Conservation (phyloP, 2,888 invertebrate species). For the Nymphalis polychloros region DNA sequence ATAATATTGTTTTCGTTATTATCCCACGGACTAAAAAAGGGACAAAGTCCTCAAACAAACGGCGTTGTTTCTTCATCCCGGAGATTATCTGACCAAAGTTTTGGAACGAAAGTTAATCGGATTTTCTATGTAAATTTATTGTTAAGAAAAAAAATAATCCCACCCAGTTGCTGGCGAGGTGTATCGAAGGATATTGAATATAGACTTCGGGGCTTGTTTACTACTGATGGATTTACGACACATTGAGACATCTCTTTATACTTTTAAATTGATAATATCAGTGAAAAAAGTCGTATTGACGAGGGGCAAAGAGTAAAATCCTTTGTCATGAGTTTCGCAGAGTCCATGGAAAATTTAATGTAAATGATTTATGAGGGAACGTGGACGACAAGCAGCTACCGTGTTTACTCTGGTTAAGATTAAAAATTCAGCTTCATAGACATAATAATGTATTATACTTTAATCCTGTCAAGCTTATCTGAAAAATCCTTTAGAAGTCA, state of each 20-base stretch:
- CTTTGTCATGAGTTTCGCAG: conserved; percentile 35
- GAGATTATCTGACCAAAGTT: conserved; percentile 56
- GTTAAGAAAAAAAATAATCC: conserved; percentile 59
- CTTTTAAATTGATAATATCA: conserved; percentile 40
- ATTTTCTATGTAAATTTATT: conserved; percentile 70
- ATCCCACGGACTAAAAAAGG: conserved; percentile 55
- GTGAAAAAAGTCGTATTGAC: conserved; percentile 34
- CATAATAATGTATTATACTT: conserved; percentile 37
- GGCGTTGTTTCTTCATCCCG: conserved; percentile 41
- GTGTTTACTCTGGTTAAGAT: conserved; percentile 42
- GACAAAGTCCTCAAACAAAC: conserved; percentile 50
- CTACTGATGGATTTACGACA: conserved; percentile 59
- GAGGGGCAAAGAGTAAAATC: conserved; percentile 38
- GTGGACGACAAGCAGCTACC: conserved; percentile 44
- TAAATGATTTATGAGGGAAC: conserved; percentile 47
- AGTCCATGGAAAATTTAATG: conserved; percentile 40
- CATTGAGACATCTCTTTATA: conserved; percentile 49
- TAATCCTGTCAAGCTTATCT: conserved; percentile 40
- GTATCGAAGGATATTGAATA: conserved; percentile 45
- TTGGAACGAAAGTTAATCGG: conserved; percentile 65
- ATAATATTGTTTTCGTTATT: conserved; percentile 51
- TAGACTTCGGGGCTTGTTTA: conserved; percentile 47
- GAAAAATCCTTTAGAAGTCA: conserved; percentile 34
- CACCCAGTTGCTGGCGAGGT: conserved; percentile 53
- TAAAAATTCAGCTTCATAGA: conserved; percentile 39